Evolutionary conservation across 2,113 vertebrate species (phyloP).

Genomic region (Hoplias malabaricus): DNA sequence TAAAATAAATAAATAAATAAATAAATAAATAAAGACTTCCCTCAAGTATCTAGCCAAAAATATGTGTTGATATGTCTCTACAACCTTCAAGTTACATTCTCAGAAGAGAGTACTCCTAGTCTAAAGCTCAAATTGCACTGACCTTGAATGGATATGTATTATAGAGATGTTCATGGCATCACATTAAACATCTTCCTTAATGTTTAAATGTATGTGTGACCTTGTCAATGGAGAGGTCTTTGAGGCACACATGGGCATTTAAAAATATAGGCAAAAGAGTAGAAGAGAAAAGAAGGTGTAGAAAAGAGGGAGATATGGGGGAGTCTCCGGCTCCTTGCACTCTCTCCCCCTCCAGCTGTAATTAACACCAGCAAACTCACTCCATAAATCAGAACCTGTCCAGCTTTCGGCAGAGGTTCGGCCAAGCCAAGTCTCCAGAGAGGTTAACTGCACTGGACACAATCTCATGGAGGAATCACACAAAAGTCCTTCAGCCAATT

Average conservation of each 20-base stretch:
- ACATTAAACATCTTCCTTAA: too few relatives aligned
- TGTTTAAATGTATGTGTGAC: constrained; percentile 9
- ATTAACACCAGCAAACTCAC: constrained; percentile 42
- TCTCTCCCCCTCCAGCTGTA: constrained; percentile 36
- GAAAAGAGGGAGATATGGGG: neutral
- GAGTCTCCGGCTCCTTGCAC: constrained; percentile 22
- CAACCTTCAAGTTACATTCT: too few relatives aligned
- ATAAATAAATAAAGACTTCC: too few relatives aligned
- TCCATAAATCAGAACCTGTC: constrained; percentile 42
- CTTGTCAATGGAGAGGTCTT: constrained; percentile 7
- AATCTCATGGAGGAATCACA: neutral
- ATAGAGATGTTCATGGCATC: too few relatives aligned
- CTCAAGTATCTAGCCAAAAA: too few relatives aligned
- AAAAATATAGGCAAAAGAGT: constrained; percentile 1
- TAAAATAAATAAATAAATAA: too few relatives aligned
- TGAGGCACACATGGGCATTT: neutral
- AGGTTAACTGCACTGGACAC: neutral
- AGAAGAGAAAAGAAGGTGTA: neutral
- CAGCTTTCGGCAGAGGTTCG: constrained; percentile 17
- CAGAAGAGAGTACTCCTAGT: too few relatives aligned
- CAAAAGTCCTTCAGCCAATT: neutral
- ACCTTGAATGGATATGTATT: too few relatives aligned
- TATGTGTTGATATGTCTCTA: too few relatives aligned
- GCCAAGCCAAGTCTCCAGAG: neutral
- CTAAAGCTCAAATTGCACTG: too few relatives aligned